A percentile compares a stretch with the other conserved stretches of the same genome.
Evolutionary conservation across 2,797 vertebrate genomes (phyloP).

Genomic region (Gambelia wislizenii): DNA sequence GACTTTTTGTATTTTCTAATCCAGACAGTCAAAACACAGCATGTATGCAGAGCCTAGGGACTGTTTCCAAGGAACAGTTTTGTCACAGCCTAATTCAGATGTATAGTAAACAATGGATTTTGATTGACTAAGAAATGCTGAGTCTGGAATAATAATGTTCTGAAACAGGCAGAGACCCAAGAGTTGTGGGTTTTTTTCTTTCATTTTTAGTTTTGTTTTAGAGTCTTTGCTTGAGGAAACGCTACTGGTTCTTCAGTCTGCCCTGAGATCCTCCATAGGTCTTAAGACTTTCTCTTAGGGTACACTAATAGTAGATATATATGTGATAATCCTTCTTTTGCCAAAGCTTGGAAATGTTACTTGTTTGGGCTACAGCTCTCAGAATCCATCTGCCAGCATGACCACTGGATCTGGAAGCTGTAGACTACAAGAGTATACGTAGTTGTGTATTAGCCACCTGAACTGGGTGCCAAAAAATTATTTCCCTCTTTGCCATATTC

Average conservation of each 20-base stretch:
- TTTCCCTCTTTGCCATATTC: too few relatives aligned
- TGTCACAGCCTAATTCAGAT: conserved; percentile 35
- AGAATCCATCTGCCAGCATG: too few relatives aligned
- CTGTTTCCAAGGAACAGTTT: conserved; percentile 57
- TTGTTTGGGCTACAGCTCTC: too few relatives aligned
- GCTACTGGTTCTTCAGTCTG: neutral
- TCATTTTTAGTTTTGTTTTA: neutral
- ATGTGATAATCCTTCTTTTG: neutral
- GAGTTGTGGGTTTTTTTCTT: neutral
- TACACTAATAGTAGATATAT: neutral
- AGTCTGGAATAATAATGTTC: conserved; percentile 68
- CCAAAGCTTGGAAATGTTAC: too few relatives aligned
- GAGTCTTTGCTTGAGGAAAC: neutral
- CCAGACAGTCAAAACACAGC: conserved; percentile 54
- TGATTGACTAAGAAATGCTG: conserved; percentile 51
- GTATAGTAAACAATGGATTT: conserved; percentile 49
- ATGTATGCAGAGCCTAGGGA: conserved; percentile 27
- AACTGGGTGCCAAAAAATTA: too few relatives aligned
- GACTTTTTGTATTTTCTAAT: conserved; percentile 47
- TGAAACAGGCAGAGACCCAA: neutral
- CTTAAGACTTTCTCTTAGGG: neutral
- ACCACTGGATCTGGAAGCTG: too few relatives aligned
- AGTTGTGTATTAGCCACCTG: neutral
- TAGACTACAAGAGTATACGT: neutral
- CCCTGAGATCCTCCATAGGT: neutral